Evolutionary conservation across 1,140 invertebrate species (phyloP), one percentile per base, ranked within the genome.

Genomic region (Papilio glaucus): DNA sequence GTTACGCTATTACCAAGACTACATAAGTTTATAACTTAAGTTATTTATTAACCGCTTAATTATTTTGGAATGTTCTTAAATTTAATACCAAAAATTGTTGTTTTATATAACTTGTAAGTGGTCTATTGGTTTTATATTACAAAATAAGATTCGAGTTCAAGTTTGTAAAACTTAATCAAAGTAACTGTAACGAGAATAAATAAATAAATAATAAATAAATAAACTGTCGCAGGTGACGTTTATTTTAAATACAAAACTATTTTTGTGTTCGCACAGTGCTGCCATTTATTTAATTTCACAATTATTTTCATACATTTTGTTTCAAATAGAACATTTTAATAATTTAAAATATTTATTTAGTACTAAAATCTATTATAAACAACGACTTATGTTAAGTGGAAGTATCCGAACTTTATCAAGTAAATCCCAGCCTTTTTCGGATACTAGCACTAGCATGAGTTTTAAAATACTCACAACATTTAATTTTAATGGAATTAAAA

Each of bases 231-330:
- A n/a, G n/a, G n/a, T n/a, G n/a, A n/a, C n/a, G n/a, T n/a, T n/a
- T n/a, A 33, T 33, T 24, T 45, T 68, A 12, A 60, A 63, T 63
- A 63, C 63, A 70, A 72, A 71, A 72, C 45, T 9, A 21, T 53
- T 67, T 62, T 62, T 63, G 10, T 60, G 8, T 72, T 70, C 76
- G 73, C 77, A 79, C 72, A 77, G 72, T 72, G 73, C 77, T 79
- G 76, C 81, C 74, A 72, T 83, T 83, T 83, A 83, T 79, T 82
- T 74, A 45, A 67, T 80, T 74, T 81, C 74, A 76, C 71, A 81
- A 83, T 80, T 79, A 72, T 73, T 67, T 71, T 53, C 15, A 29
- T 74, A 80, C 72, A 76, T 63, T 67, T 73, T 37, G 21, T 26
- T 69, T 42, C 21, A 57, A 57, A 57, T 69, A 8, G 13, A 69